phyloP scores from a whole-genome alignment of 2,113 vertebrate species.

The Catharus minimus region DNA sequence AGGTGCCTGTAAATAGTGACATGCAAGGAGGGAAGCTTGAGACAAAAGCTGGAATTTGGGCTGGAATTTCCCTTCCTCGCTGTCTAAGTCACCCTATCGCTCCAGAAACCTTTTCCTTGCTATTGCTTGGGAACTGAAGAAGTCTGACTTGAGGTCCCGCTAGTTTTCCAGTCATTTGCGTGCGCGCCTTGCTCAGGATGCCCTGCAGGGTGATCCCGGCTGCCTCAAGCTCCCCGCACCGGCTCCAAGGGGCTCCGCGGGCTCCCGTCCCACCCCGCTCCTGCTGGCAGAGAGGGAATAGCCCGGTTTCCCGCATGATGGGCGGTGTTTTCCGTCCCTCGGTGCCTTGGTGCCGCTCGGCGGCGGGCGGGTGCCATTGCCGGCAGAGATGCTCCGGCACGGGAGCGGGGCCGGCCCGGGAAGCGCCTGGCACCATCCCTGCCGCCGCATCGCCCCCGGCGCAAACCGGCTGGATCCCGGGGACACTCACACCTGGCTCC shows the following conservation, averaged over 20 bases:
- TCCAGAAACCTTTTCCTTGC: neutral
- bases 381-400: neutral
- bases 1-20: accelerated
- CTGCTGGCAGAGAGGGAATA: neutral
- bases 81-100: accelerated
- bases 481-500: too few relatives aligned
- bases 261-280: too few relatives aligned
- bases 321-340: accelerated
- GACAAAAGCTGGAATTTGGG: neutral
- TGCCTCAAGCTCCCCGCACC: neutral
- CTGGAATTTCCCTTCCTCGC: neutral
- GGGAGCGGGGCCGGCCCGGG: too few relatives aligned
- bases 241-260: neutral
- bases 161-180: accelerated
- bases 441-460: accelerated
- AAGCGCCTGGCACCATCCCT: accelerated
- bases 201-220: too few relatives aligned
- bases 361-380: neutral
- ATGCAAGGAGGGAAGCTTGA: neutral
- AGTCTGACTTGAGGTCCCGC: neutral
- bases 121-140: neutral
- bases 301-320: neutral
- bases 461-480: accelerated
- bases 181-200: accelerated
- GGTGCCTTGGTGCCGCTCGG: neutral